Evolutionary conservation across 2,113 vertebrate species (phyloP), one percentile per base, ranked within the genome.

Genomic region (Phalacrocorax carbo): DNA sequence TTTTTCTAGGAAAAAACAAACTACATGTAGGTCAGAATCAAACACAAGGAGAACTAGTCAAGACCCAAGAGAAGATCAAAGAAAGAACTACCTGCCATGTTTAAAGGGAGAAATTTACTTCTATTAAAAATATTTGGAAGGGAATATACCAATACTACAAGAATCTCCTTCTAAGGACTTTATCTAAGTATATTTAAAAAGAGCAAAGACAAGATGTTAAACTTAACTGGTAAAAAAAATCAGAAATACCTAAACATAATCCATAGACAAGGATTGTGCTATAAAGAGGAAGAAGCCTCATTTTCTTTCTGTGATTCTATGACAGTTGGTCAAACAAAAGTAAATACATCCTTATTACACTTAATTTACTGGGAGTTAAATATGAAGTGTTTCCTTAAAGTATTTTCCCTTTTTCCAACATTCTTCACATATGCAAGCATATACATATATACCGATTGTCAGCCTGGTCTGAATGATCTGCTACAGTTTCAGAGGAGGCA

Each of bases 31-130:
- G 38, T 90, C 11, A 86, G 51, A 75, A 90, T 88, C 92, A 95
- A 93, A 90, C 82, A 83, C 5, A 58, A 55, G n/a, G 26, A 68
- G 26, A 87, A 72, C 66, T 82, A 90, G 90, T 77, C 44, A 86
- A 92, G 55, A 80, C 42, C 5, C 32, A 57, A 93, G 46, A 89
- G 58, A 89, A 89, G 52, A 96, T 93, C 87, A 95, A 97, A 96
- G 61, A 69, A 79, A 36, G 44, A 87, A 76, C 42, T 32, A 76
- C 13, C 38, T 88, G 58, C 36, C 18, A n/a, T 23, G 32, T 66
- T 90, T 69, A 85, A 79, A 78, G 54, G 27, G 44, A 89, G 23
- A 90, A 76, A 94, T 61, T 87, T 70, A 73, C n/a, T 86, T 51
- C 20, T 44, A 54, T 77, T 90, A 82, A 92, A 84, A 92, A 72